phyloP scores from a whole-genome alignment of 2,113 vertebrate species.

The Antechinus stuartii region DNA sequence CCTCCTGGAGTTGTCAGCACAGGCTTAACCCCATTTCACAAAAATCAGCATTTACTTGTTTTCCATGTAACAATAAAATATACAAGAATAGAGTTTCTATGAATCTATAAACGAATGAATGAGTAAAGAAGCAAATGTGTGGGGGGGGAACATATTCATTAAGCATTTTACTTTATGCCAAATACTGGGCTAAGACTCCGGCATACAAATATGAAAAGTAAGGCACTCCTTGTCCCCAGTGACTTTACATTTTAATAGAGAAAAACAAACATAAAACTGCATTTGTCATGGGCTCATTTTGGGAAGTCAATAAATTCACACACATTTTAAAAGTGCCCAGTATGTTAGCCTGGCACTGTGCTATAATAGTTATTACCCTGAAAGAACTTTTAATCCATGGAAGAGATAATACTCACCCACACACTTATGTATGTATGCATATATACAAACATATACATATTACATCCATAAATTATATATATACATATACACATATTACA shows the following conservation, averaged over 20 bases:
- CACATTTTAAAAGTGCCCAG: background rate
- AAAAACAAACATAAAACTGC: background rate
- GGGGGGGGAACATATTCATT: background rate
- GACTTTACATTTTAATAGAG: background rate
- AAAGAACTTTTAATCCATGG: background rate
- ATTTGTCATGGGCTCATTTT: background rate
- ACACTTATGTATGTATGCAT: too few relatives aligned
- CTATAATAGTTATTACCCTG: background rate
- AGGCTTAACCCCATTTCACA: background rate
- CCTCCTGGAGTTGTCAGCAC: background rate
- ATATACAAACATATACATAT: too few relatives aligned
- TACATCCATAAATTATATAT: background rate
- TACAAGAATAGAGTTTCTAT: background rate
- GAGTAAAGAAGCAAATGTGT: background rate
- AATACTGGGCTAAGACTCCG: background rate
- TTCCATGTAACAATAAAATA: background rate
- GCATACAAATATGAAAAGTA: background rate
- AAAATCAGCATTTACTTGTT: background rate
- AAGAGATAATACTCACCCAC: background rate
- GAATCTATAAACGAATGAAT: background rate
- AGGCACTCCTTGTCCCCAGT: background rate
- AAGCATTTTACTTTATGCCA: background rate
- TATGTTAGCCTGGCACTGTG: background rate
- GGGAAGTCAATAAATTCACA: background rate
- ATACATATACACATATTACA: background rate